These are phyloP conservation scores for Myxocyprinus asiaticus DNA, from an alignment of 2,113 vertebrate genomes.

Conservation along the genomic window DNA sequence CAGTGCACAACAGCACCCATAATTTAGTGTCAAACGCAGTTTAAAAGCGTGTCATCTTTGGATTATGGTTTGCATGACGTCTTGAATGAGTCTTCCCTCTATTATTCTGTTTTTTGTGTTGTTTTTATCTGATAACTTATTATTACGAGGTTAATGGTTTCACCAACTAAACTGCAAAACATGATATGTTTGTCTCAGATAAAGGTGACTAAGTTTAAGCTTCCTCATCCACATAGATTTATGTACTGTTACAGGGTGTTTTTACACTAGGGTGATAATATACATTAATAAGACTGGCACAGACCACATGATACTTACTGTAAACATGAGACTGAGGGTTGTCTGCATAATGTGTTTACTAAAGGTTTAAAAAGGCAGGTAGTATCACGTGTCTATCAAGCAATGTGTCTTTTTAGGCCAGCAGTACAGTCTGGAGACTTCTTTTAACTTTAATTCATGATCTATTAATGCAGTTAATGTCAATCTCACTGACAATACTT, in stretches of 20 bases:
- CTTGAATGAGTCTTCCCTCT: not conserved
- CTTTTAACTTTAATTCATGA: not conserved
- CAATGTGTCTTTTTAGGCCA: not conserved
- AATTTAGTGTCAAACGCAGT: not conserved
- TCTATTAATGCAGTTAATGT: not conserved
- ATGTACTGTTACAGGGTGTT: not conserved
- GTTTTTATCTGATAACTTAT: not conserved
- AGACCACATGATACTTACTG: conserved; percentile 19
- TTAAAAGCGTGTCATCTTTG: not conserved
- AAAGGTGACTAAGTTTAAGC: too few relatives aligned
- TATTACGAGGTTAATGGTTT: not conserved
- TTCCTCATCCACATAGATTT: not conserved
- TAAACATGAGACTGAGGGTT: not conserved
- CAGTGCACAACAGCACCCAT: not conserved
- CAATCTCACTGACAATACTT: too few relatives aligned
- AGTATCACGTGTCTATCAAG: not conserved
- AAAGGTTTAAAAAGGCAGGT: not conserved
- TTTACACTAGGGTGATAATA: not conserved
- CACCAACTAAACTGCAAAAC: not conserved
- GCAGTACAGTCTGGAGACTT: not conserved
- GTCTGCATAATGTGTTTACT: conserved; percentile 15
- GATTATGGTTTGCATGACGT: conserved; percentile 16
- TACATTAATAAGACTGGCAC: conserved; percentile 10
- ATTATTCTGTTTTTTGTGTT: not conserved
- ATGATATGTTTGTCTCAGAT: not conserved